These are phyloP conservation scores for Microtus ochrogaster DNA, from an alignment of 2,113 vertebrate species.

Conservation along the genomic window DNA sequence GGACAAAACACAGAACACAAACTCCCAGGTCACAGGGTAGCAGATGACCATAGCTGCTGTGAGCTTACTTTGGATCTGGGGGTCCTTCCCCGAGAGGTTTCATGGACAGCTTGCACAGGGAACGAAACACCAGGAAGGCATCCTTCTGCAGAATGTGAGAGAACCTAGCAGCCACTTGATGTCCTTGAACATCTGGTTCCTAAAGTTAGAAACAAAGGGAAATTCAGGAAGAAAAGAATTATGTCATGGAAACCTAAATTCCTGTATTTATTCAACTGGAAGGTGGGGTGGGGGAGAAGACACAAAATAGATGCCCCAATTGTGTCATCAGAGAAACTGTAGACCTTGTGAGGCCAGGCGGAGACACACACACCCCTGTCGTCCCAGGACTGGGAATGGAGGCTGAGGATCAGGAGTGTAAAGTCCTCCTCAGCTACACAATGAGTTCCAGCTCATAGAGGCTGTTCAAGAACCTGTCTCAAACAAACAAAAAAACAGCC, in stretches of 20 bases:
- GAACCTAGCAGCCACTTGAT: conserved; percentile 89
- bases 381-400: background rate
- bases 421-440: background rate
- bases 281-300: background rate
- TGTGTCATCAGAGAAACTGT: background rate
- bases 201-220: conserved; percentile 77
- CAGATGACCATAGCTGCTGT: background rate
- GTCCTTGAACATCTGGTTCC: conserved; percentile 92
- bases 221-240: conserved; percentile 43
- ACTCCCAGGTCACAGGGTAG: background rate
- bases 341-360: background rate
- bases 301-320: background rate
- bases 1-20: background rate
- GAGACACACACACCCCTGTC: background rate
- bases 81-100: conserved; percentile 97
- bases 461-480: background rate
- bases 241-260: background rate
- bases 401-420: background rate
- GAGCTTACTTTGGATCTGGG: conserved; percentile 96
- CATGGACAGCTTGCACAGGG: conserved; percentile 98
- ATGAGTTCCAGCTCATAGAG: background rate
- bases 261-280: conserved; percentile 7
- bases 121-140: conserved; percentile 97
- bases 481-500: background rate
- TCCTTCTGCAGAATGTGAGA: conserved; percentile 98